phyloP scores from a whole-genome alignment of 2,888 invertebrate genomes.

The Hypena proboscidalis region DNA sequence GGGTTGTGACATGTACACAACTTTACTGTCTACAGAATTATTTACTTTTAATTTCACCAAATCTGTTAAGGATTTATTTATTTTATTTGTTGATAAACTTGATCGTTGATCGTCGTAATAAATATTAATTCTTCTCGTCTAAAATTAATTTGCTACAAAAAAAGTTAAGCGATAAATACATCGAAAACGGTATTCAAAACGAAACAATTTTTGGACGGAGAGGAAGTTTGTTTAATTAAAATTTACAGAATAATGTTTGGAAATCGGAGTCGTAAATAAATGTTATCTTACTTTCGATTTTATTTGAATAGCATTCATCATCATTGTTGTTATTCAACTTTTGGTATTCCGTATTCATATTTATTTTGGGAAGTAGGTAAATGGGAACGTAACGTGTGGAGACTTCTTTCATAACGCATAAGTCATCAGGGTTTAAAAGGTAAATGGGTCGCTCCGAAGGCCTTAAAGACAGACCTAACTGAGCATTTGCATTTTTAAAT shows the following conservation, averaged over 20 bases:
- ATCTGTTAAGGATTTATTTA: not conserved
- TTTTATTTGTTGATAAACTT: not conserved
- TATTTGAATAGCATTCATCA: conserved; percentile 9
- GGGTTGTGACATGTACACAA: too few species aligned
- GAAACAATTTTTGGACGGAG: conserved; percentile 20
- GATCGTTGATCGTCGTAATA: not conserved
- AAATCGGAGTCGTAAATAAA: conserved; percentile 15
- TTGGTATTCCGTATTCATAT: too few species aligned
- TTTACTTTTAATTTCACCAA: too few species aligned
- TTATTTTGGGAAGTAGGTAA: conserved; percentile 4
- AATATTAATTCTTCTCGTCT: conserved; percentile 2
- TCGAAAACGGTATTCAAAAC: conserved; percentile 13
- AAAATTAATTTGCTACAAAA: conserved; percentile 19
- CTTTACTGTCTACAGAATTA: not conserved
- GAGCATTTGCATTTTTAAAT: conserved; percentile 6
- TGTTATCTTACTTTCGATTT: conserved; percentile 17
- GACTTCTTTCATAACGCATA: conserved; percentile 22
- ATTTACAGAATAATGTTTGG: conserved; percentile 14
- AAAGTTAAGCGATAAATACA: conserved; percentile 15
- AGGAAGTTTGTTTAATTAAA: conserved; percentile 21
- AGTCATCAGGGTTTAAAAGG: conserved; percentile 22
- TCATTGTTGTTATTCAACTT: not conserved
- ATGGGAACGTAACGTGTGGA: conserved; percentile 4
- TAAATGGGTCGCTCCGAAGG: conserved; percentile 28
- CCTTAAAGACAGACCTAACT: conserved; percentile 20